Evolutionary conservation across 1,140 invertebrate species (phyloP), one percentile per base, ranked within the genome.

Genomic region (Diorhabda sublineata): DNA sequence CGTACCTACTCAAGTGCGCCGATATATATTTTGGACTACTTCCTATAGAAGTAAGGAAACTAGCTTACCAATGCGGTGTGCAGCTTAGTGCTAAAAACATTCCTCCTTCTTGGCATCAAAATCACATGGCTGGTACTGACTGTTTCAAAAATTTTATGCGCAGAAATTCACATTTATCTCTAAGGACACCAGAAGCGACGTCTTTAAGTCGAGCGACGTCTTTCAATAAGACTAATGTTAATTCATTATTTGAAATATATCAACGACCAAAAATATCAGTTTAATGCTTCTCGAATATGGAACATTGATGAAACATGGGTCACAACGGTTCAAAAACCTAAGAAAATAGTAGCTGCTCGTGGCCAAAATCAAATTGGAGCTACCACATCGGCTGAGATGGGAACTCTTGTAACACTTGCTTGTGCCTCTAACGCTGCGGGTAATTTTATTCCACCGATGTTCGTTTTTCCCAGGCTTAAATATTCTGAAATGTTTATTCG

Each of bases 301-400:
- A 67, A 68, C 42, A 68, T 63, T 58, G 71, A 67, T 8, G 26
- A 26, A 26, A 26, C 26, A 26, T 0, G 26, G 26, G 67, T 65
- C 56, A 74, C 73, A 43, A 74, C 73, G 2, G 73, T 73, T 3
- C 67, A 75, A 44, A 74, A 75, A n/a, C 69, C 69, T 8, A 69
- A 71, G 6, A 75, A 79, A 60, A 73, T 80, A 11, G 63, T 81
- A 58, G 73, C 70, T 5, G 56, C 47, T 9, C 76, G 66, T 70
- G 77, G 78, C 2, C 76, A 74, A 71, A 77, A 75, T 52, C 73
- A 78, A 72, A 77, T 81, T 4, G 73, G 72, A 5, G 58, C 69
- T 59, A 56, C 79, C 5, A 69, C 71, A 11, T 77, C 75, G 6
- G 75, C 66, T 9, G 75, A 82, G 73, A 70, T 74, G 64, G 77